Evolutionary conservation across 2,113 vertebrate species (phyloP).

Genomic region (Phycodurus eques): DNA sequence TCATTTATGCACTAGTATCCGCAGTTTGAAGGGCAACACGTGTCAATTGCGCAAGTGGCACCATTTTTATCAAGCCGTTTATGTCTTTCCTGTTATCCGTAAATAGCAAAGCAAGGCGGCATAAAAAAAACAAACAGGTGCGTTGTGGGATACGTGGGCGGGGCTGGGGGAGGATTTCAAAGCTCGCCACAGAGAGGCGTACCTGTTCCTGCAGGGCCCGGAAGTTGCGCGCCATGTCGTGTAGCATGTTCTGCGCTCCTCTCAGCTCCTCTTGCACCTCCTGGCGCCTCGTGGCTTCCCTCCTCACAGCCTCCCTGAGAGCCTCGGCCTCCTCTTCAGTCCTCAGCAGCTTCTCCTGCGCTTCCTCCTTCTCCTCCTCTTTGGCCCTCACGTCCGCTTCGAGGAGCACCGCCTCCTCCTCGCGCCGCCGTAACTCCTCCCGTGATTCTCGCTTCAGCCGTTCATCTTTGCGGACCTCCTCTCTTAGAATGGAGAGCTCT

Average conservation of each 20-base stretch:
- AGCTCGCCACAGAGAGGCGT: not conserved
- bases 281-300: not conserved
- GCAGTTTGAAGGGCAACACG: no score
- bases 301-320: conserved; percentile 12
- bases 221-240: conserved; percentile 22
- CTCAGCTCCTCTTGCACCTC: conserved; percentile 19
- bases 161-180: no score
- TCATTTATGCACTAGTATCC: no score
- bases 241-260: conserved; percentile 16
- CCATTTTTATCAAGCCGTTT: not conserved
- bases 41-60: not conserved
- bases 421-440: conserved; percentile 3
- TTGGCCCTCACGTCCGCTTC: conserved; percentile 10
- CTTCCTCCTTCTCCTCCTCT: no score
- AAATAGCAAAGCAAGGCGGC: no score
- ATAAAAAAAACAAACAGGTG: no score
- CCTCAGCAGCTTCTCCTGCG: not conserved
- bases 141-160: no score
- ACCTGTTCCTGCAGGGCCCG: conserved; percentile 42
- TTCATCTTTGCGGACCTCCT: conserved; percentile 20
- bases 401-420: conserved; percentile 23
- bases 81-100: no score
- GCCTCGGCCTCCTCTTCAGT: not conserved
- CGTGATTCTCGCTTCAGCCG: not conserved
- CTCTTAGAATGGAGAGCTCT: not conserved